Evolutionary conservation across 1,140 invertebrate genomes (phyloP), one percentile per base, ranked within the genome.

Genomic region (Eriocheir sinensis): DNA sequence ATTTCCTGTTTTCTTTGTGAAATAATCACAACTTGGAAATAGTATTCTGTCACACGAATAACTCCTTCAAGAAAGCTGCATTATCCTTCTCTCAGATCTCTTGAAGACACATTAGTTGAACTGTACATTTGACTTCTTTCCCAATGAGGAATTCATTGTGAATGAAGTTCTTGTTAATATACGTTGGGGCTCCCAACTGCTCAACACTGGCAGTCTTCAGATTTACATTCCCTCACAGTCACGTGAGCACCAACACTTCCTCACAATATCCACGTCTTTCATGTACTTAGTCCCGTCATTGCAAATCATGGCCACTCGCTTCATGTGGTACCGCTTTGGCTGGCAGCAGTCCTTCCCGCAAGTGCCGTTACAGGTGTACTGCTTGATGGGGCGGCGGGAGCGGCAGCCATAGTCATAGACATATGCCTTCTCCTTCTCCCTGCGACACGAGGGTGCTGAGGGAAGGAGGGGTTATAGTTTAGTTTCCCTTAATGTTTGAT

Each of bases 181-280:
- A 38, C 21, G 36, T 44, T n/a, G 1, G 34, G 32, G 34, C 3
- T 36, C 79, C 48, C n/a, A 41, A 86, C 60, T 48, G 36, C 36
- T 60, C 81, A 90, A 89, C 38, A 60, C 89, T 79, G 83, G 17
- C 83, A 38, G 48, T 9, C 79, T 44, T 94, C 36, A 2, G 27
- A 91, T 80, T 60, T 90, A 95, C 89, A 94, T 72, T 40, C 81
- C 94, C 6, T 90, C 83, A 79, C 94, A 95, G 30, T 95, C 83
- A 83, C 94, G 80, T 32, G 94, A 95, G 60, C 97, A 97, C 94
- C 96, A 96, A 96, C 97, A 99, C 97, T 99, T 99, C 96, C 99
- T 98, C 96, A 99, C 98, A 96, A 99, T 98, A 96, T 99, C 98
- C 96, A 99, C 98, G 96, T 99, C 98, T 97, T 99, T 99, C 96